phyloP scores from a whole-genome alignment of 2,888 invertebrate species.

The Acheta domesticus region DNA sequence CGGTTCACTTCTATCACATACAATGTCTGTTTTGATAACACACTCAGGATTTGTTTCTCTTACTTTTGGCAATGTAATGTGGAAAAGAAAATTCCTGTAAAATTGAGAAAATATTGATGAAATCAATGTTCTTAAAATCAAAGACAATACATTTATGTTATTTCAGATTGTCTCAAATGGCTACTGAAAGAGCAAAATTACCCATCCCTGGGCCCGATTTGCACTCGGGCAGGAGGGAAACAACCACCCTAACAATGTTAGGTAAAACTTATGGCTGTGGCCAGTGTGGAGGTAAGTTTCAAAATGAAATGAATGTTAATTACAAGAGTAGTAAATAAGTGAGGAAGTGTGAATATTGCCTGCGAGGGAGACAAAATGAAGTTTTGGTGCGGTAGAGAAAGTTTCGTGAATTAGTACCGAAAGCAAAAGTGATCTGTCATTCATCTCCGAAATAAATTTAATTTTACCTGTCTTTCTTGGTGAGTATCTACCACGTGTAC shows the following conservation, averaged over 20 bases:
- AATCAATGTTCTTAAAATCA: background rate
- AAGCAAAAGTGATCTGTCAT: background rate
- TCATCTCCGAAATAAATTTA: background rate
- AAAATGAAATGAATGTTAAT: too few species aligned
- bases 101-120: conserved; percentile 32
- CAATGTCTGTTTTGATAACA: conserved; percentile 68
- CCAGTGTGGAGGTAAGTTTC: conserved; percentile 49
- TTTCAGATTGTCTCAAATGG: conserved; percentile 46
- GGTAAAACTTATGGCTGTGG: conserved; percentile 55
- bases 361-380: too few species aligned
- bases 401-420: too few species aligned
- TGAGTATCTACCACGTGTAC: too few species aligned
- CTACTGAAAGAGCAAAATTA: conserved; percentile 55
- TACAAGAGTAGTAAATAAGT: too few species aligned
- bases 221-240: conserved; percentile 36
- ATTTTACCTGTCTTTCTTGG: background rate
- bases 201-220: conserved; percentile 35
- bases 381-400: too few species aligned
- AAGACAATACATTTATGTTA: background rate
- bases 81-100: conserved; percentile 69
- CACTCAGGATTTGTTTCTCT: conserved; percentile 71
- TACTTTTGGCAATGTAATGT: conserved; percentile 64
- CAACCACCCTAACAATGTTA: conserved; percentile 46
- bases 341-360: too few species aligned
- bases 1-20: conserved; percentile 76